Evolutionary conservation across 1,140 invertebrate genomes (phyloP).

Genomic region (Cotesia chilonis): DNA sequence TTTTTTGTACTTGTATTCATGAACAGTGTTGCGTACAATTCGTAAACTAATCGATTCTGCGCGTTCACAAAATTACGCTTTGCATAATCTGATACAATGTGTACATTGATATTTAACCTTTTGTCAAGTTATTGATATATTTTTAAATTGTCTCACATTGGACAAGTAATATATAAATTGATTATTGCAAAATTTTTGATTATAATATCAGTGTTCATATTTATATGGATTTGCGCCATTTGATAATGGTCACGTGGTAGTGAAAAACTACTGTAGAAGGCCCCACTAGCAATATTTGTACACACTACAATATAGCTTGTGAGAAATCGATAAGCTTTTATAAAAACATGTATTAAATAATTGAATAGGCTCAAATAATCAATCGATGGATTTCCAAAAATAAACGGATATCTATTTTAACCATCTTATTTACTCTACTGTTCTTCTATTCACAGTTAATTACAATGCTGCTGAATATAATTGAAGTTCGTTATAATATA

Average conservation of each 20-base stretch:
- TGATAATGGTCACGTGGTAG: conserved; percentile 28
- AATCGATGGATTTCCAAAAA: not conserved
- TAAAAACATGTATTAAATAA: conserved; percentile 14
- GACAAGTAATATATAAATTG: too few relatives aligned
- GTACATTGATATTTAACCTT: too few relatives aligned
- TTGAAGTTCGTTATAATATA: too few relatives aligned
- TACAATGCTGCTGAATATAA: too few relatives aligned
- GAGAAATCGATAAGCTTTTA: conserved; percentile 32
- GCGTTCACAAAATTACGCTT: conserved; percentile 3
- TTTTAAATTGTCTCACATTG: too few relatives aligned
- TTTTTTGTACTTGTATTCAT: too few relatives aligned
- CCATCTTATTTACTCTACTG: too few relatives aligned
- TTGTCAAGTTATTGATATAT: too few relatives aligned
- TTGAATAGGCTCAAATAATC: not conserved
- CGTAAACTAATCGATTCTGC: conserved; percentile 30
- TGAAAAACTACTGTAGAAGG: conserved; percentile 22
- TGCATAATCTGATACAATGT: not conserved
- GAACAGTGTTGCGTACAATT: not conserved
- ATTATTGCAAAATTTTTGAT: too few relatives aligned
- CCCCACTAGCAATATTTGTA: conserved; percentile 17
- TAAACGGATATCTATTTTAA: not conserved
- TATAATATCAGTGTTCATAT: too few relatives aligned
- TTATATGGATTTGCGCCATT: too few relatives aligned
- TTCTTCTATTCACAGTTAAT: too few relatives aligned
- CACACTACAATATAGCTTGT: not conserved